Conservation (phyloP, 2,888 invertebrate species). For the Polydrusus pterygomalis region DNA sequence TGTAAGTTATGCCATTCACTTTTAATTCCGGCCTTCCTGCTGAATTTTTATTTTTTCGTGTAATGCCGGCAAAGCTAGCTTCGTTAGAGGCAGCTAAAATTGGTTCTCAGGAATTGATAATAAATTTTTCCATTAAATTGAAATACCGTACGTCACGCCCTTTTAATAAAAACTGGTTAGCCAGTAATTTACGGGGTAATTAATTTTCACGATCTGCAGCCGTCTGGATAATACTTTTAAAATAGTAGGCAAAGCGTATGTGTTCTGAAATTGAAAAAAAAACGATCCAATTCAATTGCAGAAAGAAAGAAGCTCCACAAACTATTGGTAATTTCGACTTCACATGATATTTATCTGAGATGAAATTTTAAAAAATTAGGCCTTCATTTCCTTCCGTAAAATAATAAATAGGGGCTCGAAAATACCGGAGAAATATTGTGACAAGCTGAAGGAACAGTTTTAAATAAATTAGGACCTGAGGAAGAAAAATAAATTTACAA, state of each 20-base stretch:
- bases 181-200: conserved; percentile 13
- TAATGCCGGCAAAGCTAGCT: not conserved
- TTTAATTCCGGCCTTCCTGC: not conserved
- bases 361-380: no score
- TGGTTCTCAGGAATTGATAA: not conserved
- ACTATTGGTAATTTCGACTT: no score
- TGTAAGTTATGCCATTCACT: not conserved
- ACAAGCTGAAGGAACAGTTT: no score
- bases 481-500: no score
- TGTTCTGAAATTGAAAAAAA: not conserved
- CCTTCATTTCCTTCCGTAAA: no score
- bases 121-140: conserved; percentile 2
- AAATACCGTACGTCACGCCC: not conserved
- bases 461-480: no score
- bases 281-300: not conserved
- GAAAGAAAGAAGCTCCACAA: no score
- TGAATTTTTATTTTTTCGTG: not conserved
- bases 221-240: not conserved
- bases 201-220: not conserved
- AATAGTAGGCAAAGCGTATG: not conserved
- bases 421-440: no score
- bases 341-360: no score
- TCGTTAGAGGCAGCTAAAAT: not conserved
- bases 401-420: no score
- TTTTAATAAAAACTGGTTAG: conserved; percentile 2